These are phyloP conservation scores for Mythimna ferrago DNA, from an alignment of 2,888 invertebrate genomes.

Conservation along the genomic window DNA sequence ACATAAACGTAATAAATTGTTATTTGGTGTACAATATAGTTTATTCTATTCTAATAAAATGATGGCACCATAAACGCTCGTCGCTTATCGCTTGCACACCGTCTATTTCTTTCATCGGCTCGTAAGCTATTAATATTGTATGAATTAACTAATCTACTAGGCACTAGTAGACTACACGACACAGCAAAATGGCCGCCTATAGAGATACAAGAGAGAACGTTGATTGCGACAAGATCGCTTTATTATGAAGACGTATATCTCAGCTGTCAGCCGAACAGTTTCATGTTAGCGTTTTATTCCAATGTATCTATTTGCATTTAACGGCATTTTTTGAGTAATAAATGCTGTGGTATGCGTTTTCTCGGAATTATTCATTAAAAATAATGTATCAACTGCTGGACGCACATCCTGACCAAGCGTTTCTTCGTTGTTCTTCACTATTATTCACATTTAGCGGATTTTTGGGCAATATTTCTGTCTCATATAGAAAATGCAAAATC, in stretches of 20 bases:
- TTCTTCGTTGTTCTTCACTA: background rate
- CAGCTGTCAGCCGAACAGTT: conserved; percentile 6
- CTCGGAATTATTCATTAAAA: background rate
- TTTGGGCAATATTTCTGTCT: too few relatives aligned
- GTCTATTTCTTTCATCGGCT: conserved; percentile 54
- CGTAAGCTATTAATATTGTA: conserved; percentile 58
- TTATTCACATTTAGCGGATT: background rate
- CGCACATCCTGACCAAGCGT: background rate
- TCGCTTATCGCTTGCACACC: conserved; percentile 21
- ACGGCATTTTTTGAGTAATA: conserved; percentile 17
- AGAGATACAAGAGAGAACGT: conserved; percentile 48
- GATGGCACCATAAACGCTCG: background rate
- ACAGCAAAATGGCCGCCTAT: conserved; percentile 37
- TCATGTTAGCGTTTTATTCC: background rate
- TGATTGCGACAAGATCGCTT: conserved; percentile 49
- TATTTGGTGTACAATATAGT: too few relatives aligned
- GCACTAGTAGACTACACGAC: conserved; percentile 19
- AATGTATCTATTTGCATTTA: conserved; percentile 29
- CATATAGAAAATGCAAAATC: too few relatives aligned
- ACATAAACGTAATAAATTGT: background rate
- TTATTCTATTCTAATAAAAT: background rate
- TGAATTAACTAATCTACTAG: conserved; percentile 50
- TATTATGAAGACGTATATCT: conserved; percentile 33
- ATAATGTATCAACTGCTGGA: background rate
- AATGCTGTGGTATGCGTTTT: background rate